These are phyloP conservation scores for Argopecten irradians DNA, from an alignment of 1,140 invertebrate genomes.

Conservation along the genomic window DNA sequence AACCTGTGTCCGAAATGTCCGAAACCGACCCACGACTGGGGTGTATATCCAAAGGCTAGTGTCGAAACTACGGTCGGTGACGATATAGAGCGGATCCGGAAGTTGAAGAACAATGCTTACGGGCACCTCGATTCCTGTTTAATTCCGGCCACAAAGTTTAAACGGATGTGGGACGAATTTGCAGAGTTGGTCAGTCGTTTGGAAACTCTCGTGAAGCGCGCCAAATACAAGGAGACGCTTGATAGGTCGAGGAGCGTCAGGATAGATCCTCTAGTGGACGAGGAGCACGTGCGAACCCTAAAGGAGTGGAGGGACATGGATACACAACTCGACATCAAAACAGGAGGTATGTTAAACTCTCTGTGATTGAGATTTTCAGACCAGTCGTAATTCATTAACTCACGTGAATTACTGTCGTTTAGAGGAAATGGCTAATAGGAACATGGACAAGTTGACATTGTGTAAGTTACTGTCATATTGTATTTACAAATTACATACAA, in stretches of 20 bases:
- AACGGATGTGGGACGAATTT: slow-evolving; percentile 4
- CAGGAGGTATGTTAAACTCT: background rate
- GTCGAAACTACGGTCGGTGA: background rate
- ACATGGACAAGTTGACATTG: too few relatives aligned
- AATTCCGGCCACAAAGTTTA: background rate
- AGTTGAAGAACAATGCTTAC: background rate
- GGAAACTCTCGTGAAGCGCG: background rate
- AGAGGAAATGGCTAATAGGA: too few relatives aligned
- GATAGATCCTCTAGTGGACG: background rate
- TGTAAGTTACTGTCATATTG: too few relatives aligned
- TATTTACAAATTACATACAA: too few relatives aligned
- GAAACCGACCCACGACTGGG: background rate
- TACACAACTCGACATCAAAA: background rate
- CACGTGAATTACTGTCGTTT: too few relatives aligned
- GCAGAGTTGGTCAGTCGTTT: background rate
- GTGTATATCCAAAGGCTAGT: background rate
- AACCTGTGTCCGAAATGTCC: background rate
- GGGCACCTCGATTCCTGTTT: background rate
- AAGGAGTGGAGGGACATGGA: background rate
- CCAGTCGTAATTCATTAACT: too few relatives aligned
- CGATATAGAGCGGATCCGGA: background rate
- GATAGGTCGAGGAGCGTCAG: background rate
- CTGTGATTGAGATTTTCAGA: too few relatives aligned
- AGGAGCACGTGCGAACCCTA: background rate
- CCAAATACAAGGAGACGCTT: background rate